Evolutionary conservation across 2,113 vertebrate genomes (phyloP), one percentile per base, ranked within the genome.

Genomic region (Hippocampus zosterae): DNA sequence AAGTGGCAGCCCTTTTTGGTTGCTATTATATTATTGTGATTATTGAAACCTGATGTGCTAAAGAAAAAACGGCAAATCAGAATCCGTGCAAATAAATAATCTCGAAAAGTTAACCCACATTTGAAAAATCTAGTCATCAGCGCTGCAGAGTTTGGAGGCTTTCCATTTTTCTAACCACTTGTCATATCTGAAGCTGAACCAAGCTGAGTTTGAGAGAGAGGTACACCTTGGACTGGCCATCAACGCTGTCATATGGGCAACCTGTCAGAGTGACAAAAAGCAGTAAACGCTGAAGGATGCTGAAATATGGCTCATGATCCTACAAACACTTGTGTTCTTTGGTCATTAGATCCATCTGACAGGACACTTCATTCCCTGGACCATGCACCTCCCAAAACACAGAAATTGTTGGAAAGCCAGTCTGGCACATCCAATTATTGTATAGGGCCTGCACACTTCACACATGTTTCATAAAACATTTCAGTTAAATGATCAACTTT

Each of bases 271-370:
- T 64, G 40, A 64, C 44, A 44, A 23, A 64, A 40, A 42, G 62
- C 21, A 23, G 62, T 12, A 44, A 44, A 41, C 40, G 61, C 11
- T 8, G n/a, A 44, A 63, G 42, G 40, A 64, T 41, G 21, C 37
- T 23, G 61, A 63, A 42, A 63, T 23, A 40, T 64, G 40, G 61
- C 21, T 64, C 61, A 64, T 42, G 40, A 64, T 42, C 23, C 42
- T 23, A 64, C 21, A 6, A 23, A 19, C 12, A 57, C 23, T 4
- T 13, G 55, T 57, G 56, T 57, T 37, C 23, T 57, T 57, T 42
- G 62, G 23, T 25, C 40, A 23, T 64, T 64, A 44, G 41, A n/a
- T 64, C 2, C 10, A 27, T 13, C 56, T 6, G 12, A 27, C 3
- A 27, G 56, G 12, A 1, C 25, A 57, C 23, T 57, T 11, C 25